A percentile compares a stretch with the other conserved stretches of the same genome.
Conservation (phyloP, 2,797 vertebrate species). For the Pelochelys cantorii region DNA sequence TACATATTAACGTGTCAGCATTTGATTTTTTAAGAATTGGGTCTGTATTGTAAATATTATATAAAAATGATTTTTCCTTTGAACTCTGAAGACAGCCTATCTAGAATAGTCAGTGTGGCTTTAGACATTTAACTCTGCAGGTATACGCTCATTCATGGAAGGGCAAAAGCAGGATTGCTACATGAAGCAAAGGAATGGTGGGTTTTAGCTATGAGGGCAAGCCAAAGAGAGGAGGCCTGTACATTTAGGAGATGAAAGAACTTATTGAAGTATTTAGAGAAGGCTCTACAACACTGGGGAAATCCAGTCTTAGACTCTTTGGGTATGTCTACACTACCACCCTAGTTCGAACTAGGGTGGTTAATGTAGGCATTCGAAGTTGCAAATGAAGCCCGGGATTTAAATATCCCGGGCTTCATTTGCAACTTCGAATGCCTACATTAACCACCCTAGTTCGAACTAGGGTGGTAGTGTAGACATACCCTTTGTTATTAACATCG, state of each 20-base stretch:
- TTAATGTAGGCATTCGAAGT: too few relatives aligned
- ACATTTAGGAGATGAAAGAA: background rate
- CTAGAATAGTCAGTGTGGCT: background rate
- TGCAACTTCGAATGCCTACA: too few relatives aligned
- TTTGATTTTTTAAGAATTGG: conserved; percentile 42
- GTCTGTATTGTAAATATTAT: conserved; percentile 23
- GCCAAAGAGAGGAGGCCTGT: background rate
- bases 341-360: too few relatives aligned
- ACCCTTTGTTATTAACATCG: background rate
- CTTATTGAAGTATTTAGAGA: background rate
- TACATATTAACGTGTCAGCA: background rate
- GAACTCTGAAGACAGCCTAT: background rate
- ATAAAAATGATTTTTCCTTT: conserved; percentile 9
- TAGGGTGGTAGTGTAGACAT: too few relatives aligned
- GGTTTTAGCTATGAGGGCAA: background rate
- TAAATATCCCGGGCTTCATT: too few relatives aligned
- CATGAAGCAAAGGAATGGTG: background rate
- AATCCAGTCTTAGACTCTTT: conserved; percentile 12
- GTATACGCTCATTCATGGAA: background rate
- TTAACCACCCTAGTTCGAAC: too few relatives aligned
- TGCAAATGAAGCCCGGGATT: too few relatives aligned
- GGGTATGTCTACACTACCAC: too few relatives aligned
- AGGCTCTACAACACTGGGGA: background rate
- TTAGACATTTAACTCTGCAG: background rate
- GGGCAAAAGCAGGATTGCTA: background rate